Evolutionary conservation across 2,888 invertebrate genomes (phyloP).

Genomic region (Ichneumon xanthorius): DNA sequence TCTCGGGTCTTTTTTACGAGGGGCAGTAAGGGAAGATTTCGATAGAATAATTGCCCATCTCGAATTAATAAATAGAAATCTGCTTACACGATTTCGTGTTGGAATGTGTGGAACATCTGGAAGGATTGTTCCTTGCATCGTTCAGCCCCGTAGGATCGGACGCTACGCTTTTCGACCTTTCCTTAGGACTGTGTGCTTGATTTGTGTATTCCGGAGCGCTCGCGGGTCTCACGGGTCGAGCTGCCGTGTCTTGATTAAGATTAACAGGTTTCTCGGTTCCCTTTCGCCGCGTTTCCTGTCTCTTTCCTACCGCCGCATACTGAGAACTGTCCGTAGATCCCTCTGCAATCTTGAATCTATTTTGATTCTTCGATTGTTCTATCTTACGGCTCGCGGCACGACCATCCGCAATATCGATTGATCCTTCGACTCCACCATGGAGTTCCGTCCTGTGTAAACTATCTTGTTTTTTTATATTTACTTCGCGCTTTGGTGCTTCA

Average conservation of each 20-base stretch:
- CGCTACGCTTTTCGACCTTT: conserved; percentile 67
- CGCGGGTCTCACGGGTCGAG: conserved; percentile 42
- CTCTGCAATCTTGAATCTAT: background rate
- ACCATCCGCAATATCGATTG: background rate
- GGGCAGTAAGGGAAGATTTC: too few relatives aligned
- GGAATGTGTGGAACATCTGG: conserved; percentile 64
- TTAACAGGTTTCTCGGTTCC: background rate
- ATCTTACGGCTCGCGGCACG: background rate
- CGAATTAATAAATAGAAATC: background rate
- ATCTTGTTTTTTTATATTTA: conserved; percentile 12
- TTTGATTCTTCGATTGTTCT: conserved; percentile 36
- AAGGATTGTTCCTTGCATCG: conserved; percentile 63
- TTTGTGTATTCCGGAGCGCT: conserved; percentile 67
- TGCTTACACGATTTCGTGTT: conserved; percentile 79
- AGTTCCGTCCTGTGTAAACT: background rate
- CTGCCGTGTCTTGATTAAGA: background rate
- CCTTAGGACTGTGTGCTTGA: conserved; percentile 9
- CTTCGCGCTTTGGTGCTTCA: background rate
- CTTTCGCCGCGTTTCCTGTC: conserved; percentile 20
- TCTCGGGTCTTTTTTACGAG: too few relatives aligned
- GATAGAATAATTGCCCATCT: too few relatives aligned
- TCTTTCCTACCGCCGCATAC: conserved; percentile 27
- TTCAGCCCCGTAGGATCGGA: conserved; percentile 69
- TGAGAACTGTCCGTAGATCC: conserved; percentile 53
- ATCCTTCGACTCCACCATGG: background rate